A percentile compares a stretch with the other conserved stretches of the same genome.
These are phyloP conservation scores for Drosophila incognita DNA, from an alignment of 2,888 invertebrate genomes.

Conservation along the genomic window DNA sequence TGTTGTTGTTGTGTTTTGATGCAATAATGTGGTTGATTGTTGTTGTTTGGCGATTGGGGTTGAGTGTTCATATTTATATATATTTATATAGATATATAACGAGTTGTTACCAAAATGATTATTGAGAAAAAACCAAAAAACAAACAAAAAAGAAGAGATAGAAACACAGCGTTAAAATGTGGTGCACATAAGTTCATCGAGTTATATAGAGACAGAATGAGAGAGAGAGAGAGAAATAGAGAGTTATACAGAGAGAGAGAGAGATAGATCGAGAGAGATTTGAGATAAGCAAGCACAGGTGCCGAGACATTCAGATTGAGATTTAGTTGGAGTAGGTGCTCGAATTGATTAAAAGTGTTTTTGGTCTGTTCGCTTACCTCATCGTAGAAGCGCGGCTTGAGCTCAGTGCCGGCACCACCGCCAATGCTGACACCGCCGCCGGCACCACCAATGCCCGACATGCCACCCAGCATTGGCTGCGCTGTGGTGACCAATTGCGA, in stretches of 20 bases:
- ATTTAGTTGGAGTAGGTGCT: slow-evolving; percentile 52
- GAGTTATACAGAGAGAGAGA: slow-evolving; percentile 17
- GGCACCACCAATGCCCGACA: slow-evolving; percentile 61
- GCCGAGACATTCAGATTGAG: slow-evolving; percentile 73
- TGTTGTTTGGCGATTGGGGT: slow-evolving; percentile 22
- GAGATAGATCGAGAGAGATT: slow-evolving; percentile 33
- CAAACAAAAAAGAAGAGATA: slow-evolving; percentile 49
- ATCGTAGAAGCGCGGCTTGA: slow-evolving; percentile 85
- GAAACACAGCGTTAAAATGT: slow-evolving; percentile 74
- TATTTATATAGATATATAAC: slow-evolving; percentile 40
- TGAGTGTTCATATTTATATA: slow-evolving; percentile 36
- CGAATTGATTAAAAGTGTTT: slow-evolving; percentile 11
- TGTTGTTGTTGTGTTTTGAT: slow-evolving; percentile 38
- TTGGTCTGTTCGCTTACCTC: slow-evolving; percentile 76
- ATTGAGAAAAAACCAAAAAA: slow-evolving; percentile 61
- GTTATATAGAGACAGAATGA: slow-evolving; percentile 15
- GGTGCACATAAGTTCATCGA: slow-evolving; percentile 70
- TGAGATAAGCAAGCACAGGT: slow-evolving; percentile 74
- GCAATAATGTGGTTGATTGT: slow-evolving; percentile 35
- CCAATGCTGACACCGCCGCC: slow-evolving; percentile 81
- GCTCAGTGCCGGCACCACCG: slow-evolving; percentile 86
- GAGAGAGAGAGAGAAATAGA: slow-evolving; percentile 31
- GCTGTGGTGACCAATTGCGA: slow-evolving; percentile 79
- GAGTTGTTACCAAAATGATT: slow-evolving; percentile 71
- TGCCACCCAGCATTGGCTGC: slow-evolving; percentile 66